Percentiles rank a stretch among this genome's conserved stretches.
Evolutionary conservation across 2,797 vertebrate genomes (phyloP).

Genomic region (Eulemur rubriventer): DNA sequence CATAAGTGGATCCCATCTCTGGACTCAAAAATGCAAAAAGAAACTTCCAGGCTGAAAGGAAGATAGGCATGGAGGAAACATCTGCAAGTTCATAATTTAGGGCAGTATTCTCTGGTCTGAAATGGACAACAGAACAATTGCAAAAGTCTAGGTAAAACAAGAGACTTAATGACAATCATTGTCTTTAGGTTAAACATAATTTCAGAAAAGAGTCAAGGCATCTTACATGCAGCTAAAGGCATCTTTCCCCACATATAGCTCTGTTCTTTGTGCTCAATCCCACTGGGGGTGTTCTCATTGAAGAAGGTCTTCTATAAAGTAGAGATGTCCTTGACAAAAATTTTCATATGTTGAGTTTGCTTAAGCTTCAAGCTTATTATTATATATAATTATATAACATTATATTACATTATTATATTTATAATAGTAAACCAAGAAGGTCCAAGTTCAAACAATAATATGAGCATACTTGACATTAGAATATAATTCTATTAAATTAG

Average conservation of each 20-base stretch:
- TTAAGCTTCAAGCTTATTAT: neutral
- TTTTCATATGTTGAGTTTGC: no score
- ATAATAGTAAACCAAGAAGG: neutral
- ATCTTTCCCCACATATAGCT: neutral
- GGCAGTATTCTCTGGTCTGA: neutral
- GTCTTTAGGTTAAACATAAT: neutral
- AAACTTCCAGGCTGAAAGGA: neutral
- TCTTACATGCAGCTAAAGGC: no score
- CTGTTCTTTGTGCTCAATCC: neutral
- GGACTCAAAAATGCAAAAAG: neutral
- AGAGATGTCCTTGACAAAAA: neutral
- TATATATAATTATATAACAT: no score
- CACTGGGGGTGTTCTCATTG: fast-evolving
- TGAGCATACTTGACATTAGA: neutral
- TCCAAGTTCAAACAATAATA: neutral
- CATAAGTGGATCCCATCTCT: fast-evolving
- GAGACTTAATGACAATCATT: fast-evolving
- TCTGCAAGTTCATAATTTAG: neutral
- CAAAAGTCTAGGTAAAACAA: no score
- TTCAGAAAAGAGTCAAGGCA: no score
- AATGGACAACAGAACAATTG: neutral
- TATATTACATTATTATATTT: no score
- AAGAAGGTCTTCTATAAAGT: neutral
- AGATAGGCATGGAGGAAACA: fast-evolving
- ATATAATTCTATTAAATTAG: neutral